Percentiles rank a stretch among this genome's conserved stretches.
Evolutionary conservation across 92 coral and sea anemone genomes (phyloP).

Genomic region (Porites evermanni): DNA sequence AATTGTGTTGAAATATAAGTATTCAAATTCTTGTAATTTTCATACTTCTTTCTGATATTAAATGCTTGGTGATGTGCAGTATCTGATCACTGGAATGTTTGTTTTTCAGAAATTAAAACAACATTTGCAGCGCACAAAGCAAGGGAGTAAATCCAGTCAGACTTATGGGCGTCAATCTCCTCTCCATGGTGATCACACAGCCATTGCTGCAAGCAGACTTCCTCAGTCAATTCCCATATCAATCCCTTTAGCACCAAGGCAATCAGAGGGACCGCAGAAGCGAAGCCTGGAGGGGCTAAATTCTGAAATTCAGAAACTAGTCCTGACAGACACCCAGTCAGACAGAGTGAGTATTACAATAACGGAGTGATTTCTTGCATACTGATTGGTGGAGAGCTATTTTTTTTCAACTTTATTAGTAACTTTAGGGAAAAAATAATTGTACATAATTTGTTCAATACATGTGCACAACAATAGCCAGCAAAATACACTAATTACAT

Average conservation of each 20-base stretch:
- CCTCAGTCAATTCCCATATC: conserved; percentile 89
- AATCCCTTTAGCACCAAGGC: conserved; percentile 84
- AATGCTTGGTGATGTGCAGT: too few relatives aligned
- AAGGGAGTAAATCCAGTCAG: conserved; percentile 82
- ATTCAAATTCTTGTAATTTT: too few relatives aligned
- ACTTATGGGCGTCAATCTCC: conserved; percentile 94
- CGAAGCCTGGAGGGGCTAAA: conserved; percentile 90
- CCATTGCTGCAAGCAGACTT: conserved; percentile 67
- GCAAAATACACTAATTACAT: too few relatives aligned
- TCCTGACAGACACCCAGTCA: conserved; percentile 46
- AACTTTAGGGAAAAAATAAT: too few relatives aligned
- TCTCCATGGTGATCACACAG: conserved; percentile 92
- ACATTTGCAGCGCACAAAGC: conserved; percentile 84
- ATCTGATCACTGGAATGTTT: not conserved
- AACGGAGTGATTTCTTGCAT: too few relatives aligned
- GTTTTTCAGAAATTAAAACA: conserved; percentile 81
- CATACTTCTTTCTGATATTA: too few relatives aligned
- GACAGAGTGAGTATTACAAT: conserved; percentile 38
- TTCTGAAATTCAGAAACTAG: conserved; percentile 88
- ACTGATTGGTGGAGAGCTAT: too few relatives aligned
- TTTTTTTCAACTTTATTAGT: too few relatives aligned
- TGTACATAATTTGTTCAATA: too few relatives aligned
- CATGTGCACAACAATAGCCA: too few relatives aligned
- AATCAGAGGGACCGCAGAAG: conserved; percentile 79
- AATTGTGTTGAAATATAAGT: too few relatives aligned